phyloP scores from a whole-genome alignment of 2,113 vertebrate genomes.

The Hepsetus odoe region DNA sequence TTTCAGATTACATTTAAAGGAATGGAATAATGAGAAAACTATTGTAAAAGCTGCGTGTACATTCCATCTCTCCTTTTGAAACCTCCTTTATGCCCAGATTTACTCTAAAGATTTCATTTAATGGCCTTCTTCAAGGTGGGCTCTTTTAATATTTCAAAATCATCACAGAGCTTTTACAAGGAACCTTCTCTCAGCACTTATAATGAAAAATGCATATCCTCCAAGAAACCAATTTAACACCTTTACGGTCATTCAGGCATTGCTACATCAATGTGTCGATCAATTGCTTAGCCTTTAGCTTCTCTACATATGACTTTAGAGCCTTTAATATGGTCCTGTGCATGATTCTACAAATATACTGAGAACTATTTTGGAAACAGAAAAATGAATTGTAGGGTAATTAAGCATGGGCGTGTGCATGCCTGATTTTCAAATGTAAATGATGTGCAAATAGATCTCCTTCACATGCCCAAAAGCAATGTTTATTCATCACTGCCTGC shows the following conservation, averaged over 20 bases:
- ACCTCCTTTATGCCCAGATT: not conserved
- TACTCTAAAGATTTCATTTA: constrained; percentile 55
- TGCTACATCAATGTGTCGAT: constrained; percentile 74
- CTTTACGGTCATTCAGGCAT: constrained; percentile 75
- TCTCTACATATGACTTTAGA: constrained; percentile 35
- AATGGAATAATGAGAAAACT: not conserved
- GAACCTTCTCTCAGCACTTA: constrained; percentile 58
- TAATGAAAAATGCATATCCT: constrained; percentile 77
- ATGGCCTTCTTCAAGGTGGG: constrained; percentile 58
- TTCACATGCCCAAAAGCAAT: constrained; percentile 68
- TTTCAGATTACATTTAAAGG: not conserved
- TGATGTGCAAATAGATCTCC: constrained; percentile 70
- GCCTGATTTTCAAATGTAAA: constrained; percentile 66
- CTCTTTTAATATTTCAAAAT: constrained; percentile 66
- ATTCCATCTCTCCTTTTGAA: not conserved
- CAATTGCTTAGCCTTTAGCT: constrained; percentile 73
- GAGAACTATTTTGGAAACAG: not conserved
- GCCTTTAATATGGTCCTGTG: constrained; percentile 1
- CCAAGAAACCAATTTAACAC: constrained; percentile 79
- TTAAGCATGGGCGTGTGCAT: not conserved
- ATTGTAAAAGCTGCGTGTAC: not conserved
- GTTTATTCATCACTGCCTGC: constrained; percentile 75
- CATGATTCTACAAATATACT: not conserved
- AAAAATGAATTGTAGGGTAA: constrained; percentile 4
- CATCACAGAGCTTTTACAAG: constrained; percentile 54